Conservation (phyloP, 1,140 invertebrate genomes). For the Lerema accius region DNA sequence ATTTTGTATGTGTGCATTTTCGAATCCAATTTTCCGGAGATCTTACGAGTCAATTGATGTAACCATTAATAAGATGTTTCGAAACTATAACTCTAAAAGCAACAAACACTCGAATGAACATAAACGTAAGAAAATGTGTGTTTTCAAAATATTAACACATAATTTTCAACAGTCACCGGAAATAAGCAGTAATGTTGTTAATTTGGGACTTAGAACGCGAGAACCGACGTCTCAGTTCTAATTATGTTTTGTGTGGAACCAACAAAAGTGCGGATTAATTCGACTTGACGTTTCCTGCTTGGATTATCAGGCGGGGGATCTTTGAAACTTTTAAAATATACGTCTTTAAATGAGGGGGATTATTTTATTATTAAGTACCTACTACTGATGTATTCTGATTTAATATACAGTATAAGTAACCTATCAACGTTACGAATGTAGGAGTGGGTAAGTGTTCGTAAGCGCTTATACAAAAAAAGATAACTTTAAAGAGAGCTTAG, state of each 20-base stretch:
- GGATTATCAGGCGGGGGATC: conserved; percentile 32
- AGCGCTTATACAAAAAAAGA: no score
- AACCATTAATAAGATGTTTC: conserved; percentile 4
- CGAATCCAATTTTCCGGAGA: no score
- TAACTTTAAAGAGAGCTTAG: no score
- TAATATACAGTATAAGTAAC: no score
- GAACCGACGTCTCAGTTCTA: conserved; percentile 36
- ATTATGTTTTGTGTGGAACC: conserved; percentile 36
- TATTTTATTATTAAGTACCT: background rate
- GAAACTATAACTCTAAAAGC: background rate
- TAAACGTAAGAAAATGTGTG: conserved; percentile 12
- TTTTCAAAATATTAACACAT: conserved; percentile 12
- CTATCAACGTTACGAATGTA: no score
- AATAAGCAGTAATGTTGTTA: conserved; percentile 59
- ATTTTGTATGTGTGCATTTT: no score
- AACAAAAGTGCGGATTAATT: conserved; percentile 56
- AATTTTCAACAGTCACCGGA: conserved; percentile 42
- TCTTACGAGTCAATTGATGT: no score
- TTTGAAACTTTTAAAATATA: background rate
- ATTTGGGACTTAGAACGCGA: conserved; percentile 49
- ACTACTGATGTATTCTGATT: no score
- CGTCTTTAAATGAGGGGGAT: conserved; percentile 12
- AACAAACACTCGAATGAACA: background rate
- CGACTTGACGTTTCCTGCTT: conserved; percentile 48
- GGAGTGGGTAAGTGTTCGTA: no score